These are phyloP conservation scores for Lacerta bilineata DNA, from an alignment of 2,797 vertebrate genomes.

Conservation along the genomic window DNA sequence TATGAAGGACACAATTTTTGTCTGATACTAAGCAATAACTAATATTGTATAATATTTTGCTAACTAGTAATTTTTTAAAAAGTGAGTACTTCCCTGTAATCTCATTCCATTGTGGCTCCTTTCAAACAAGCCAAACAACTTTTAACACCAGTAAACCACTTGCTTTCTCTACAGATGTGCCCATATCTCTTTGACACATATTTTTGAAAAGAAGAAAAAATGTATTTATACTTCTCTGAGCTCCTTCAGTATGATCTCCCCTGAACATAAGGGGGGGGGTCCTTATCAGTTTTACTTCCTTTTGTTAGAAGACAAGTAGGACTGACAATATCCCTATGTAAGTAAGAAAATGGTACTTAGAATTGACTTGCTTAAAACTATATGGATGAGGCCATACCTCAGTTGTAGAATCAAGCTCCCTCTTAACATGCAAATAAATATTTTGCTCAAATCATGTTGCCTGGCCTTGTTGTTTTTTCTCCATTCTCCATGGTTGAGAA, in stretches of 20 bases:
- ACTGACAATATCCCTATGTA: not conserved
- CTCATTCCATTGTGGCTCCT: not conserved
- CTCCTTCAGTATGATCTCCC: not conserved
- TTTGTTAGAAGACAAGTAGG: not conserved
- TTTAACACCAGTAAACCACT: not conserved
- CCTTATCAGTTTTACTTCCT: not conserved
- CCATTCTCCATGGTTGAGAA: not conserved
- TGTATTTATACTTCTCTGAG: not conserved
- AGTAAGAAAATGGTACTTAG: not conserved
- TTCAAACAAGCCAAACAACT: too few species aligned
- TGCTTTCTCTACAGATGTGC: not conserved
- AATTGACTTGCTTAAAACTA: not conserved
- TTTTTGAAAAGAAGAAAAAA: not conserved
- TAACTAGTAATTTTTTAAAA: not conserved
- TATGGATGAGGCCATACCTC: not conserved
- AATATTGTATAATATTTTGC: not conserved
- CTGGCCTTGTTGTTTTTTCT: not conserved
- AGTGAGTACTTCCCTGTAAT: not conserved
- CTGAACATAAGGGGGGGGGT: not conserved
- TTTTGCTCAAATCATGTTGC: not conserved
- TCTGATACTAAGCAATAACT: not conserved
- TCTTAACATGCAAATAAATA: not conserved
- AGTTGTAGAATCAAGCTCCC: not conserved
- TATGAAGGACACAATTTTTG: not conserved
- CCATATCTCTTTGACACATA: not conserved